A percentile compares a stretch with the other conserved stretches of the same genome.
phyloP scores from a whole-genome alignment of 2,113 vertebrate species.

The Jacana jacana region DNA sequence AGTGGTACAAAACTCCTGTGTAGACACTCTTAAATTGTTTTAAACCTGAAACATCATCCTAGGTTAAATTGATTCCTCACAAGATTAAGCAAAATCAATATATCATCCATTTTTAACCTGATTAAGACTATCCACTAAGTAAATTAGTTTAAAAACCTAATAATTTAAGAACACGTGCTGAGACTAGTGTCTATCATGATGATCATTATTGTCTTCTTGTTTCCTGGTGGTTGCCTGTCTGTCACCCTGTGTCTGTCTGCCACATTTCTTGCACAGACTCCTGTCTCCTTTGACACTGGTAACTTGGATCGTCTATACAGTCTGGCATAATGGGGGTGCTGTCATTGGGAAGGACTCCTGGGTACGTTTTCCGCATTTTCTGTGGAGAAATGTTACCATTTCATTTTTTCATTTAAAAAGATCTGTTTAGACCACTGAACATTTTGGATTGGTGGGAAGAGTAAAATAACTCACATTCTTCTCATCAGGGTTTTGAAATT shows the following conservation, averaged over 20 bases:
- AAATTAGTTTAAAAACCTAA: slow-evolving; percentile 17
- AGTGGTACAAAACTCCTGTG: neutral
- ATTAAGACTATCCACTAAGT: slow-evolving; percentile 2
- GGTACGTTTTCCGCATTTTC: neutral
- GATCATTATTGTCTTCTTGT: neutral
- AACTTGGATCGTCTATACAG: neutral
- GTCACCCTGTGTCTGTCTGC: neutral
- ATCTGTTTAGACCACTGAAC: neutral
- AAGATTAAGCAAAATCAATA: slow-evolving; percentile 45
- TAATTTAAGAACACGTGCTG: neutral
- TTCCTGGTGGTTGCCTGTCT: neutral
- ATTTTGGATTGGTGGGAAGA: neutral
- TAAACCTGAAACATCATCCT: neutral
- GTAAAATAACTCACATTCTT: neutral
- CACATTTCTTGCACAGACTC: neutral
- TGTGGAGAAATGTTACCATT: neutral
- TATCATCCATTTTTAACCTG: slow-evolving; percentile 18
- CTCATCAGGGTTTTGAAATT: neutral
- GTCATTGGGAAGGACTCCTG: neutral
- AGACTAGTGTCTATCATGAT: neutral
- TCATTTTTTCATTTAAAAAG: neutral
- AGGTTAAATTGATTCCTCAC: slow-evolving; percentile 2
- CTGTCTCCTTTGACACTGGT: neutral
- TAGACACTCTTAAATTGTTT: slow-evolving; percentile 11
- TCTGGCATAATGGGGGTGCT: neutral